Evolutionary conservation across 2,888 invertebrate species (phyloP).

Genomic region (Melipona beecheii): DNA sequence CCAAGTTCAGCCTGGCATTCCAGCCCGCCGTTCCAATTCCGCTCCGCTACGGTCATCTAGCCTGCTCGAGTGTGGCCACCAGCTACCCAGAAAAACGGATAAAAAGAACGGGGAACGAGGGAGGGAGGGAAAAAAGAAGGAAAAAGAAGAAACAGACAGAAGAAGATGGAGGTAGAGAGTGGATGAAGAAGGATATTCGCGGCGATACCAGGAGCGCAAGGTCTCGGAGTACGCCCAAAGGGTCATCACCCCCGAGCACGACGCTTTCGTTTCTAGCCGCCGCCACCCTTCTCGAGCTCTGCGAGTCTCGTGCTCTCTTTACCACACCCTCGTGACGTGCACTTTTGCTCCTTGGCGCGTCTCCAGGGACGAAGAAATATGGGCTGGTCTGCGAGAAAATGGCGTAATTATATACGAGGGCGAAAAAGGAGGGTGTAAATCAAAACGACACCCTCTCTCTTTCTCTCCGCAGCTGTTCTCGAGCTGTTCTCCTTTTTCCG

Average conservation of each 20-base stretch:
- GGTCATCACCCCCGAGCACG: conserved; percentile 69
- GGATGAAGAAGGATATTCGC: conserved; percentile 40
- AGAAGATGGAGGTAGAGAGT: neutral
- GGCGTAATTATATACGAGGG: conserved; percentile 70
- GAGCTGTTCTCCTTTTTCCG: neutral
- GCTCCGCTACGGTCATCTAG: conserved; percentile 45
- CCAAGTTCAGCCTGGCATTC: conserved; percentile 34
- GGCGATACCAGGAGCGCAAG: conserved; percentile 65
- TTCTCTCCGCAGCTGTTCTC: neutral
- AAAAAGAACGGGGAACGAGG: conserved; percentile 38
- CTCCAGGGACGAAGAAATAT: conserved; percentile 71
- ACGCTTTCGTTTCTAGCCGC: conserved; percentile 48
- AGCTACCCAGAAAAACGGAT: conserved; percentile 45
- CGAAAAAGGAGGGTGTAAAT: conserved; percentile 67
- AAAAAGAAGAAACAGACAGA: neutral
- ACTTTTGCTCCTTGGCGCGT: conserved; percentile 69
- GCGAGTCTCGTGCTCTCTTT: conserved; percentile 52
- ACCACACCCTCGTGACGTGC: conserved; percentile 67
- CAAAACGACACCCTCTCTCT: conserved; percentile 56
- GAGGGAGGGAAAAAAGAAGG: conserved; percentile 1
- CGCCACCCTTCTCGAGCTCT: conserved; percentile 39
- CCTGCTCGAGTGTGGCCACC: conserved; percentile 28
- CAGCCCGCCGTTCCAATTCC: conserved; percentile 54
- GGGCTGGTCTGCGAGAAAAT: conserved; percentile 68
- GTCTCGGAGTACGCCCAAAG: conserved; percentile 66